phyloP scores from a whole-genome alignment of 2,113 vertebrate genomes.

The Naja naja region DNA sequence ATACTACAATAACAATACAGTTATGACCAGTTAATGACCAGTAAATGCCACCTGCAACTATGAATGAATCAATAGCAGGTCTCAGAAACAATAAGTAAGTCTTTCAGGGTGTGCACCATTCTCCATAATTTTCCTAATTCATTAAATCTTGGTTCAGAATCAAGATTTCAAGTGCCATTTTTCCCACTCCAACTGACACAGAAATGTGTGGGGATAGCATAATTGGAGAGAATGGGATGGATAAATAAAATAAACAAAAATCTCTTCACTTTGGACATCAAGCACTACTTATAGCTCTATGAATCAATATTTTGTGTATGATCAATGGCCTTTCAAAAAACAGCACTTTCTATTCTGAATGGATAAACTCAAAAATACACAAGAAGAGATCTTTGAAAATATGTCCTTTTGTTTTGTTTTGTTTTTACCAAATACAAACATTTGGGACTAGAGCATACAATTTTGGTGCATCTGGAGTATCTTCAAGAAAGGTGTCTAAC shows the following conservation, averaged over 20 bases:
- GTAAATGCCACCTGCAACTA: neutral
- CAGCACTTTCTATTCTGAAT: neutral
- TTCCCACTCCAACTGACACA: neutral
- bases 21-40: neutral
- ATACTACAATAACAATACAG: too few relatives aligned
- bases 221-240: neutral
- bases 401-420: neutral
- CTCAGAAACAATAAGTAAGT: neutral
- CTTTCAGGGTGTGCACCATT: neutral
- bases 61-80: neutral
- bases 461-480: neutral
- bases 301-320: neutral
- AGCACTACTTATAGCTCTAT: neutral
- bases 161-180: neutral
- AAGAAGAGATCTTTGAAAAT: neutral
- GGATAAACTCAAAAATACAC: neutral
- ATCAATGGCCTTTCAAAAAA: neutral
- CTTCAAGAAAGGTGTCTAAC: neutral
- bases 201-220: neutral
- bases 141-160: neutral
- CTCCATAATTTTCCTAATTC: neutral
- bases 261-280: neutral
- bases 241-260: neutral
- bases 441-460: neutral
- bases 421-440: neutral